A percentile compares a stretch with the other conserved stretches of the same genome.
These are phyloP conservation scores for Grapholita molesta DNA, from an alignment of 1,140 invertebrate genomes.

Conservation along the genomic window DNA sequence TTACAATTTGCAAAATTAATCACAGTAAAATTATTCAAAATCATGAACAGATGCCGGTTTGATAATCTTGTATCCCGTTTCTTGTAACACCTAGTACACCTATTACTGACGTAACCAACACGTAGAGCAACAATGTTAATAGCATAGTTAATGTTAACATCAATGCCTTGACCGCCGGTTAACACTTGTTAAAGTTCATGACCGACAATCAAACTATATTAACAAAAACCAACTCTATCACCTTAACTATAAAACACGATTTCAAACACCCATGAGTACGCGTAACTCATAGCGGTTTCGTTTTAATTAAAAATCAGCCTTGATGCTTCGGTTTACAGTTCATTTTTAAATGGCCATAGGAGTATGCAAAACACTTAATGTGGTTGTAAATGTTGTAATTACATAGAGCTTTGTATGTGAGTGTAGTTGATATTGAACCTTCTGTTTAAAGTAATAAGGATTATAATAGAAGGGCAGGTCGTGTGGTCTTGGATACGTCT, in stretches of 20 bases:
- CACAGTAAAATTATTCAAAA: too few species aligned
- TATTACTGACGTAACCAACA: background rate
- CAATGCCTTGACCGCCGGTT: conserved; percentile 4
- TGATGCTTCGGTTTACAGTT: background rate
- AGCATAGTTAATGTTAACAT: background rate
- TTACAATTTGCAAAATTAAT: too few species aligned
- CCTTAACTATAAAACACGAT: background rate
- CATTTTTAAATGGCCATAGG: background rate
- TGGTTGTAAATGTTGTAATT: background rate
- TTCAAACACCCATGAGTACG: background rate
- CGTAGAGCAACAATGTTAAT: background rate
- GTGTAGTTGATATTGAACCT: background rate
- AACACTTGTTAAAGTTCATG: conserved; percentile 16
- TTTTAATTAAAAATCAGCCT: background rate
- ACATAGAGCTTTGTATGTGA: background rate
- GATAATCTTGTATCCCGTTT: too few species aligned
- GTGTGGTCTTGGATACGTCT: background rate
- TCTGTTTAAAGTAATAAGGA: background rate
- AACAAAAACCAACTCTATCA: background rate
- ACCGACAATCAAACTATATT: background rate
- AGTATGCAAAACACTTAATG: background rate
- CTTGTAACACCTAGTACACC: too few species aligned
- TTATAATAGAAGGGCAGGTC: background rate
- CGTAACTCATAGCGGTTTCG: background rate
- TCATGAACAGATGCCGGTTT: too few species aligned